Conservation (phyloP, 2,113 vertebrate genomes). For the Montifringilla adamsi region DNA sequence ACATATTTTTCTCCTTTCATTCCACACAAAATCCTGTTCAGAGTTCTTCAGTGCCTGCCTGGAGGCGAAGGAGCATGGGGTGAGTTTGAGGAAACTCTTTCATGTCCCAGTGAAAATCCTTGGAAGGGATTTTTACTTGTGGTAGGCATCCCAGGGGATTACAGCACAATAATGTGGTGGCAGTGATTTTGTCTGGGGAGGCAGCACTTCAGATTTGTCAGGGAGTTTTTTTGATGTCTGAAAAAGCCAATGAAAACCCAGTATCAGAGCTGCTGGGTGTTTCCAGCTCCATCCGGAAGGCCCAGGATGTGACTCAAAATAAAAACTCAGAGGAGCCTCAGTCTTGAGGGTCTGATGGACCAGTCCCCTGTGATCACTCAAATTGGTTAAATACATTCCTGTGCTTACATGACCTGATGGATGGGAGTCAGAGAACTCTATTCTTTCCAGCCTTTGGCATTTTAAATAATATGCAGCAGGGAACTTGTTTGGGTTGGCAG, state of each 20-base stretch:
- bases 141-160: background rate
- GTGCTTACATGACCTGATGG: background rate
- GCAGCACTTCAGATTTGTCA: background rate
- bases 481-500: background rate
- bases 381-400: background rate
- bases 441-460: background rate
- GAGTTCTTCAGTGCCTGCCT: background rate
- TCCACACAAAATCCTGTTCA: constrained; percentile 17
- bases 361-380: background rate
- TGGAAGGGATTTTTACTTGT: background rate
- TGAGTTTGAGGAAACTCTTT: constrained; percentile 19
- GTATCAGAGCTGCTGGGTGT: background rate
- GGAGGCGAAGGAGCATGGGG: background rate
- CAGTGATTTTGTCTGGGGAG: background rate
- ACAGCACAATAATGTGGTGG: background rate
- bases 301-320: background rate
- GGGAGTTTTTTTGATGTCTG: background rate
- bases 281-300: background rate
- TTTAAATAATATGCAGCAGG: background rate
- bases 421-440: background rate
- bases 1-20: constrained; percentile 1
- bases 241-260: background rate
- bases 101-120: background rate
- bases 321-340: background rate
- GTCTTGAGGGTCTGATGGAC: background rate